Percentiles rank a stretch among this genome's conserved stretches.
phyloP scores from a whole-genome alignment of 2,797 vertebrate genomes.

The Sebastes taczanowskii region DNA sequence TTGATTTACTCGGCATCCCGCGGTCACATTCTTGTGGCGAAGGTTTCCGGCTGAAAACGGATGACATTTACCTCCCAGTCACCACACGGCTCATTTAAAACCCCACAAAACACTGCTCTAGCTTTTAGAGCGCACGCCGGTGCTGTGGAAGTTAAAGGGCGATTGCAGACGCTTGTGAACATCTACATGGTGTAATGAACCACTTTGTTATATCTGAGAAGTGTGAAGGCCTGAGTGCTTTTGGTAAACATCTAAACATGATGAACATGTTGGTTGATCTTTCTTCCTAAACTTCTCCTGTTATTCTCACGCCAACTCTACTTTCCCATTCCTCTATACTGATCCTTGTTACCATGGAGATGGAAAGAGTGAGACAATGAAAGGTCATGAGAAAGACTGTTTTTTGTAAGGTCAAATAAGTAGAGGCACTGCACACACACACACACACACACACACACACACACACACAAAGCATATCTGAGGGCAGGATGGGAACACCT shows the following conservation, averaged over 20 bases:
- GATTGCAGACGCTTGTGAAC: conserved; percentile 13
- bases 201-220: neutral
- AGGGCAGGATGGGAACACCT: conserved; percentile 55
- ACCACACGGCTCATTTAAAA: conserved; percentile 67
- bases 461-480: conserved; percentile 16
- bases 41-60: conserved; percentile 76
- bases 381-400: conserved; percentile 2
- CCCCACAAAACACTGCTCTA: conserved; percentile 17
- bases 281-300: neutral
- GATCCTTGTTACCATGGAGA: conserved; percentile 50
- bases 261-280: neutral
- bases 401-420: conserved; percentile 34
- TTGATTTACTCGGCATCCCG: conserved; percentile 74
- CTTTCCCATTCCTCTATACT: neutral
- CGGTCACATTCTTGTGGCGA: conserved; percentile 79
- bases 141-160: neutral
- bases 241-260: neutral
- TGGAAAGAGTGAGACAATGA: conserved; percentile 4
- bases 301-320: neutral
- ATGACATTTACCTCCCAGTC: conserved; percentile 73
- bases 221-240: neutral
- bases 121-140: neutral
- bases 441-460: neutral
- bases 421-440: neutral
- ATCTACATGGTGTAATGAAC: neutral